phyloP scores from a whole-genome alignment of 2,888 invertebrate genomes.

The Cephus rjabovi region DNA sequence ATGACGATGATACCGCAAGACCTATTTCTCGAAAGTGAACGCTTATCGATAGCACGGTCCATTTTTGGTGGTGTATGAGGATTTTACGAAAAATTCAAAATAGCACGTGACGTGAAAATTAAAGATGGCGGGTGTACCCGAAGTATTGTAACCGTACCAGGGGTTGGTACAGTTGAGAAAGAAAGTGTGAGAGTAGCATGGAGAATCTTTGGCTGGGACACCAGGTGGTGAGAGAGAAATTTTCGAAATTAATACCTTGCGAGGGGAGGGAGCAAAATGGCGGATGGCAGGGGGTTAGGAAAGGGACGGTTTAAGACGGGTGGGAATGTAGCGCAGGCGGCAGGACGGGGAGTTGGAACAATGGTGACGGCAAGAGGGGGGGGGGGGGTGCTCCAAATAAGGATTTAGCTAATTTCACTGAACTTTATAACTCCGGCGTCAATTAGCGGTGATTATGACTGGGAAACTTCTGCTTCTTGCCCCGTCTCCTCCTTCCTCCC shows the following conservation, averaged over 20 bases:
- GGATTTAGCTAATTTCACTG: slow-evolving; percentile 58
- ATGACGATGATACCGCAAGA: slow-evolving; percentile 14
- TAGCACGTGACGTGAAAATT: not conserved
- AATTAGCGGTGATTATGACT: slow-evolving; percentile 62
- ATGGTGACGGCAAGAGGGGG: not conserved
- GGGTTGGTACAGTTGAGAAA: not conserved
- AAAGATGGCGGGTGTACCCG: not conserved
- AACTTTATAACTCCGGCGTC: slow-evolving; percentile 58
- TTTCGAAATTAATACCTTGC: not conserved
- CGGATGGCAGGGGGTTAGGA: not conserved
- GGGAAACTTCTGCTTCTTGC: slow-evolving; percentile 56
- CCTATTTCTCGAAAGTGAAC: not conserved
- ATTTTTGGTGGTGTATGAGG: not conserved
- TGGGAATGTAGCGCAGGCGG: not conserved
- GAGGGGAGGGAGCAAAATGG: not conserved
- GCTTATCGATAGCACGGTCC: not conserved
- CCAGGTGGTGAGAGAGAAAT: not conserved
- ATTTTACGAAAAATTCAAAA: not conserved
- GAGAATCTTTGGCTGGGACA: not conserved
- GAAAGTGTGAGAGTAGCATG: not conserved
- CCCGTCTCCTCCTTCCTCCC: slow-evolving; percentile 30
- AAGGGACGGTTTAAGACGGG: not conserved
- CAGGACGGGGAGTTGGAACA: not conserved
- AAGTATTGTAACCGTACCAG: not conserved
- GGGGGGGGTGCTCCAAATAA: slow-evolving; percentile 34